Conservation (phyloP, 2,888 invertebrate species). For the Stenoptilia bipunctidactyla region DNA sequence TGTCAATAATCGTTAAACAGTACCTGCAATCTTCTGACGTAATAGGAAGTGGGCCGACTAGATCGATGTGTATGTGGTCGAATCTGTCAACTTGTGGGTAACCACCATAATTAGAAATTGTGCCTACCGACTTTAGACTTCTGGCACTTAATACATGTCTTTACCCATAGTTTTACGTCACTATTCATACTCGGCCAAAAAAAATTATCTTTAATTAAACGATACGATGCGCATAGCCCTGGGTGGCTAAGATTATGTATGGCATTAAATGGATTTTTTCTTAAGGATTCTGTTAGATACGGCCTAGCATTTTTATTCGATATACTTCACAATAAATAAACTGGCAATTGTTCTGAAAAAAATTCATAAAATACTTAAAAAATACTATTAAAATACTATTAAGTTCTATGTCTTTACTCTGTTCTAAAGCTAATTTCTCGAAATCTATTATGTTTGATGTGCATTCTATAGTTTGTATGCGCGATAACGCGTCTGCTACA, state of each 20-base stretch:
- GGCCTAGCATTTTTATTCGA: too few relatives aligned
- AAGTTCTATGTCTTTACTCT: conserved; percentile 4
- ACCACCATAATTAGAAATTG: not conserved
- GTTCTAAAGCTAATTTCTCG: conserved; percentile 2
- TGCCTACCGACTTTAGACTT: not conserved
- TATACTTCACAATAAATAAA: conserved; percentile 8
- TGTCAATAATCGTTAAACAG: too few relatives aligned
- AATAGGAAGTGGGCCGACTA: too few relatives aligned
- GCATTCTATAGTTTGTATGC: conserved; percentile 5
- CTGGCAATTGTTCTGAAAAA: not conserved
- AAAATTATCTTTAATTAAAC: not conserved
- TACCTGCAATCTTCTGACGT: too few relatives aligned
- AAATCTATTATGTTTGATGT: conserved; percentile 7
- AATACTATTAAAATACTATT: not conserved
- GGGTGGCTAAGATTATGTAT: too few relatives aligned
- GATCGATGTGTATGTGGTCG: too few relatives aligned
- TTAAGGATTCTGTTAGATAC: not conserved
- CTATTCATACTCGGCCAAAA: not conserved
- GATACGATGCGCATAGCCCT: not conserved
- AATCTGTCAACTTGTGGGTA: too few relatives aligned
- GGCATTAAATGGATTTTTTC: not conserved
- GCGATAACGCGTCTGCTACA: conserved; percentile 10
- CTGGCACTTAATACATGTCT: not conserved
- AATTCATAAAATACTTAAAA: not conserved
- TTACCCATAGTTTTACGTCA: not conserved